These are phyloP conservation scores for Chrysogorgia sp. DNA, from an alignment of 92 coral and sea anemone species.

Conservation along the genomic window DNA sequence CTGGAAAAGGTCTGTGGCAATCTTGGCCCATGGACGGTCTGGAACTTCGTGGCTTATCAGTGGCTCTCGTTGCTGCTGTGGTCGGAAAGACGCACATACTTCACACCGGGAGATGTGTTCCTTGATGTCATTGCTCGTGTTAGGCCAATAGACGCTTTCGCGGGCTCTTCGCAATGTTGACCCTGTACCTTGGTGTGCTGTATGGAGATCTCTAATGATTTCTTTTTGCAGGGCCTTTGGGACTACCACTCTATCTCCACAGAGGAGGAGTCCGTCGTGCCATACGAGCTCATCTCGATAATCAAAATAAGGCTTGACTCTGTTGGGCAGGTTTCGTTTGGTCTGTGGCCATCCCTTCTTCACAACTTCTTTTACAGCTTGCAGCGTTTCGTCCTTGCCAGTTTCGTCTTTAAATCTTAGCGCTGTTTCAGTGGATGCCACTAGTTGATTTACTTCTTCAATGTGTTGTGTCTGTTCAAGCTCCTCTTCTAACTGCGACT, in stretches of 20 bases:
- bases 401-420: no score
- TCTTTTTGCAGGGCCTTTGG: slow-evolving; percentile 8
- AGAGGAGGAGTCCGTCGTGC: slow-evolving; percentile 11
- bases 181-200: slow-evolving; percentile 12
- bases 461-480: no score
- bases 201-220: slow-evolving; percentile 8
- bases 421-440: no score
- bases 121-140: slow-evolving; percentile 19
- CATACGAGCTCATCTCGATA: slow-evolving; percentile 10
- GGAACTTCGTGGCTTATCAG: no score
- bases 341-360: no score
- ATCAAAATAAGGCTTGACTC: no score
- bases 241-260: slow-evolving; percentile 24
- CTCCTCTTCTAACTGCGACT: no score
- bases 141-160: slow-evolving; percentile 21
- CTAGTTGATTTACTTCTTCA: no score
- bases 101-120: slow-evolving; percentile 14
- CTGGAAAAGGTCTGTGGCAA: slow-evolving; percentile 18
- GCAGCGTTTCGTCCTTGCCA: no score
- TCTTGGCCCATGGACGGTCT: background rate
- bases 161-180: background rate
- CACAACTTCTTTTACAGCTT: no score
- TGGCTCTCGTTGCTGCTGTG: slow-evolving; percentile 7
- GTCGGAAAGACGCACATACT: slow-evolving; percentile 3
- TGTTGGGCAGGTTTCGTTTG: no score